phyloP scores from a whole-genome alignment of 1,140 invertebrate genomes.

The Pomacea maculata region DNA sequence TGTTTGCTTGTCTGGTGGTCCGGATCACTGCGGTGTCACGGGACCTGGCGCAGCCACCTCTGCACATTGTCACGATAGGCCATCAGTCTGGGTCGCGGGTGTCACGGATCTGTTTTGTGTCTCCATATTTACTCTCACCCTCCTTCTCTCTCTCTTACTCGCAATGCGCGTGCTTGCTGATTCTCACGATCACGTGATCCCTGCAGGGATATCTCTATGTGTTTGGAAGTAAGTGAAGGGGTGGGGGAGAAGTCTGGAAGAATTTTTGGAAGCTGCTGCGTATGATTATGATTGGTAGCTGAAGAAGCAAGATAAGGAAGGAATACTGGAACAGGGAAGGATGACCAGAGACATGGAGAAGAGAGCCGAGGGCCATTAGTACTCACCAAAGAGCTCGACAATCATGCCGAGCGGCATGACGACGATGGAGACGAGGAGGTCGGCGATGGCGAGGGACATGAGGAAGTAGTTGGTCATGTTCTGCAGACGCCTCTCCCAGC shows the following conservation, averaged over 20 bases:
- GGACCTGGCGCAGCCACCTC: too few species aligned
- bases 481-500: slow-evolving; percentile 92
- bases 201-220: neutral
- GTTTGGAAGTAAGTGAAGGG: neutral
- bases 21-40: too few species aligned
- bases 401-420: slow-evolving; percentile 97
- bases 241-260: neutral
- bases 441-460: slow-evolving; percentile 94
- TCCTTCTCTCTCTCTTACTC: neutral
- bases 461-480: slow-evolving; percentile 99
- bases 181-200: neutral
- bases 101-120: too few species aligned
- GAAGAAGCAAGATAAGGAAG: too few species aligned
- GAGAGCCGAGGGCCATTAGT: neutral
- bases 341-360: too few species aligned
- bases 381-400: slow-evolving; percentile 70
- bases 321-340: too few species aligned
- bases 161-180: neutral
- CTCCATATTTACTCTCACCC: neutral
- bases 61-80: too few species aligned
- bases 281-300: too few species aligned
- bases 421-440: slow-evolving; percentile 91
- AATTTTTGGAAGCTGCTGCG: too few species aligned
- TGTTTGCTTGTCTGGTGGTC: too few species aligned
- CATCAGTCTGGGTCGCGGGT: too few species aligned